Percentiles rank a stretch among this genome's conserved stretches.
phyloP scores from a whole-genome alignment of 2,113 vertebrate species.

The Climacteris rufus region DNA sequence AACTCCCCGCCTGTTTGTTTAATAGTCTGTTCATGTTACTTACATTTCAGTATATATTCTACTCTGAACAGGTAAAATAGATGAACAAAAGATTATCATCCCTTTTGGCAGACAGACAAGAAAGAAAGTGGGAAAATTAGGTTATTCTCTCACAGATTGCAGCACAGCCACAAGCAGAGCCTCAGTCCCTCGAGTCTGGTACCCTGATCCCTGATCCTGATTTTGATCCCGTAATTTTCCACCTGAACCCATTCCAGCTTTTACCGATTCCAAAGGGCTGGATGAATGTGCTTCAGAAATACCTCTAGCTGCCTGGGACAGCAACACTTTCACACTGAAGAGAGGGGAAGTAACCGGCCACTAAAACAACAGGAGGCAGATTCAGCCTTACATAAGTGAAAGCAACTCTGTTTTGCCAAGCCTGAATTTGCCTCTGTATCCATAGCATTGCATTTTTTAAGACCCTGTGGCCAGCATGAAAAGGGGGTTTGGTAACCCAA shows the following conservation, averaged over 20 bases:
- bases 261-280: background rate
- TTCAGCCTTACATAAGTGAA: slow-evolving; percentile 37
- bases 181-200: background rate
- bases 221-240: background rate
- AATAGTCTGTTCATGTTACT: background rate
- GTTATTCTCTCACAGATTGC: background rate
- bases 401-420: background rate
- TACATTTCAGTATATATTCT: background rate
- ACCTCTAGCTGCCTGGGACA: background rate
- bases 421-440: background rate
- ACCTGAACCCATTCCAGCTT: background rate
- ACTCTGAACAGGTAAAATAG: background rate
- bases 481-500: background rate
- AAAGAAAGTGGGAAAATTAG: background rate
- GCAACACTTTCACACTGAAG: background rate
- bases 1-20: background rate
- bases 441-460: background rate
- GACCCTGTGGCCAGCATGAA: background rate
- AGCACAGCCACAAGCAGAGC: background rate
- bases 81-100: background rate
- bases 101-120: background rate
- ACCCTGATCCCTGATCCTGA: background rate
- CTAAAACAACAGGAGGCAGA: background rate
- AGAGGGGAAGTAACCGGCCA: background rate
- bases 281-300: background rate